phyloP scores from a whole-genome alignment of 2,113 vertebrate genomes.

The Carlito syrichta region DNA sequence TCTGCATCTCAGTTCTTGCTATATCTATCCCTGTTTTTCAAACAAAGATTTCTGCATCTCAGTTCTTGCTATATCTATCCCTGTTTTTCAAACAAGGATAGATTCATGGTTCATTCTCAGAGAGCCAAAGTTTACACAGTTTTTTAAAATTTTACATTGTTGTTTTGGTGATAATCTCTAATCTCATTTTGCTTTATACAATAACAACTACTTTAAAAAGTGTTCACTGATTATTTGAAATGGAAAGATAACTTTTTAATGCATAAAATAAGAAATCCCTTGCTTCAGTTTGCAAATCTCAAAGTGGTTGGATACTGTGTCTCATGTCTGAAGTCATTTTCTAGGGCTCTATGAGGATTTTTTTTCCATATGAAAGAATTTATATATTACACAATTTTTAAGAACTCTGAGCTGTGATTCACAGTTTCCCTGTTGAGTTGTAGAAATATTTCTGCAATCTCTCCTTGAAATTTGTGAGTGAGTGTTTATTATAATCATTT shows the following conservation, averaged over 20 bases:
- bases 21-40: neutral
- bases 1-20: neutral
- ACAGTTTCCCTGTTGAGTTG: neutral
- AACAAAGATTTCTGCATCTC: too few species aligned
- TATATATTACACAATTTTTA: conserved; percentile 11
- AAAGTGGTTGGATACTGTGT: neutral
- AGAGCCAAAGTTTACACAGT: neutral
- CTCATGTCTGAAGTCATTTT: neutral
- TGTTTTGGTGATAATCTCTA: neutral
- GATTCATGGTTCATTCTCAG: neutral
- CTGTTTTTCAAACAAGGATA: neutral
- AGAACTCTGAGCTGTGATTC: conserved; percentile 6
- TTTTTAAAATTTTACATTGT: neutral
- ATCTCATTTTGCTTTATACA: neutral
- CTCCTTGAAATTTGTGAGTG: neutral
- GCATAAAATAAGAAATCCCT: neutral
- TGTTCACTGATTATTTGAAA: neutral
- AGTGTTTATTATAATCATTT: neutral
- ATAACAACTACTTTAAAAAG: neutral
- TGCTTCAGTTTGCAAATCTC: neutral
- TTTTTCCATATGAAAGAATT: neutral
- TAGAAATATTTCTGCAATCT: conserved; percentile 29
- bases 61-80: neutral
- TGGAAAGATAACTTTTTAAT: neutral
- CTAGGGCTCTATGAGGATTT: neutral